Conservation (phyloP, 1,140 invertebrate genomes). For the Drosophila novamexicana region DNA sequence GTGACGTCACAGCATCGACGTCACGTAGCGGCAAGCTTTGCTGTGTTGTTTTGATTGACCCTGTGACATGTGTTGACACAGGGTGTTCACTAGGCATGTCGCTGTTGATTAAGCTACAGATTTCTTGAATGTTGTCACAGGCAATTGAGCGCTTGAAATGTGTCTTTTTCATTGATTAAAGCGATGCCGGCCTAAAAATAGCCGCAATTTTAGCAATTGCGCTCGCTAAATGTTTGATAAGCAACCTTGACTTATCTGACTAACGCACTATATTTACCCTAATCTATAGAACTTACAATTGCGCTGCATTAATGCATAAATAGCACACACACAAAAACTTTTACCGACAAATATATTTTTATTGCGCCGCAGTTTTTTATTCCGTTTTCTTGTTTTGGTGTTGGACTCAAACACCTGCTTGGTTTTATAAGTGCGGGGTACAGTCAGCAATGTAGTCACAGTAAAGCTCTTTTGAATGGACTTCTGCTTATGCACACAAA, state of each 20-base stretch:
- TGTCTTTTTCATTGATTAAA: conserved; percentile 55
- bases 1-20: conserved; percentile 53
- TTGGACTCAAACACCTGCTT: conserved; percentile 50
- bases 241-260: conserved; percentile 52
- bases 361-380: conserved; percentile 65
- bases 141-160: conserved; percentile 44
- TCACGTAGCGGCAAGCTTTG: conserved; percentile 49
- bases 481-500: not conserved
- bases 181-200: conserved; percentile 27
- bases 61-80: conserved; percentile 53
- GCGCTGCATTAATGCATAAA: conserved; percentile 32
- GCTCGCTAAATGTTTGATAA: conserved; percentile 42
- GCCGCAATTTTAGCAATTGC: conserved; percentile 29
- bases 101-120: conserved; percentile 37
- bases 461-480: not conserved
- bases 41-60: conserved; percentile 44
- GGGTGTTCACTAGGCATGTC: conserved; percentile 24
- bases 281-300: conserved; percentile 36
- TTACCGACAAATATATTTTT: conserved; percentile 29
- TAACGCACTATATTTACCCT: conserved; percentile 11
- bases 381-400: conserved; percentile 45
- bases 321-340: conserved; percentile 7
- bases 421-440: conserved; percentile 27
- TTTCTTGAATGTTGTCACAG: conserved; percentile 7
- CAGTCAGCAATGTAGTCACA: conserved; percentile 27